Evolutionary conservation across 1,140 invertebrate species (phyloP).

Genomic region (Drosophila pachea): DNA sequence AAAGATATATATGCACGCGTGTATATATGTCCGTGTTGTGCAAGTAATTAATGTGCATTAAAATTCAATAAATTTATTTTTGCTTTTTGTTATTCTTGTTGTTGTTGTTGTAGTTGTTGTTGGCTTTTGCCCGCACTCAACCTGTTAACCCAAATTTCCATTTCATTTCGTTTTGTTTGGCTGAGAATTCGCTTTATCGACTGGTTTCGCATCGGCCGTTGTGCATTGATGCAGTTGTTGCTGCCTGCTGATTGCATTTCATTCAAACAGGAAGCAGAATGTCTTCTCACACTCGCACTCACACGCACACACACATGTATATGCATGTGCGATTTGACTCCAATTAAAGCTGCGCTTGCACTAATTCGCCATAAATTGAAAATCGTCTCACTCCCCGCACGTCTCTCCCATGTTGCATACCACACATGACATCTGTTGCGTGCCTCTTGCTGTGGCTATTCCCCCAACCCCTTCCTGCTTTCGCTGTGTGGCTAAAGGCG

Average conservation of each 20-base stretch:
- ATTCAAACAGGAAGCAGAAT: slow-evolving; percentile 33
- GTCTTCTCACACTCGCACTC: slow-evolving; percentile 15
- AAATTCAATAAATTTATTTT: slow-evolving; percentile 10
- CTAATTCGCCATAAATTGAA: slow-evolving; percentile 70
- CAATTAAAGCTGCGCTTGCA: slow-evolving; percentile 67
- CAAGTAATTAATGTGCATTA: slow-evolving; percentile 4
- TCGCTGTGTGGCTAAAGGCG: slow-evolving; percentile 18
- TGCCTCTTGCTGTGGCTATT: slow-evolving; percentile 31
- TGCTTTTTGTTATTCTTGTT: neutral
- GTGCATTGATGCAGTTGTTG: slow-evolving; percentile 3
- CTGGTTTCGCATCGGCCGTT: slow-evolving; percentile 5
- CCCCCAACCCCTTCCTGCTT: too few relatives aligned
- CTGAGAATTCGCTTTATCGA: slow-evolving; percentile 32
- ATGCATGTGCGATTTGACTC: slow-evolving; percentile 10
- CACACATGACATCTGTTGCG: slow-evolving; percentile 61
- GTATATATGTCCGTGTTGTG: neutral
- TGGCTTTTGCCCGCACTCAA: slow-evolving; percentile 9
- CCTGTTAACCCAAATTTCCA: slow-evolving; percentile 57
- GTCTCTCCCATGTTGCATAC: slow-evolving; percentile 30
- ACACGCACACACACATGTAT: neutral
- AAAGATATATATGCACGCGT: neutral
- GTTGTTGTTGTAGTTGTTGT: neutral
- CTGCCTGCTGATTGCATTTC: too few relatives aligned
- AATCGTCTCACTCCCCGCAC: slow-evolving; percentile 52
- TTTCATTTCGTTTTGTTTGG: slow-evolving; percentile 43